Conservation (phyloP, 2,797 vertebrate species). For the Crocidura indochinensis region DNA sequence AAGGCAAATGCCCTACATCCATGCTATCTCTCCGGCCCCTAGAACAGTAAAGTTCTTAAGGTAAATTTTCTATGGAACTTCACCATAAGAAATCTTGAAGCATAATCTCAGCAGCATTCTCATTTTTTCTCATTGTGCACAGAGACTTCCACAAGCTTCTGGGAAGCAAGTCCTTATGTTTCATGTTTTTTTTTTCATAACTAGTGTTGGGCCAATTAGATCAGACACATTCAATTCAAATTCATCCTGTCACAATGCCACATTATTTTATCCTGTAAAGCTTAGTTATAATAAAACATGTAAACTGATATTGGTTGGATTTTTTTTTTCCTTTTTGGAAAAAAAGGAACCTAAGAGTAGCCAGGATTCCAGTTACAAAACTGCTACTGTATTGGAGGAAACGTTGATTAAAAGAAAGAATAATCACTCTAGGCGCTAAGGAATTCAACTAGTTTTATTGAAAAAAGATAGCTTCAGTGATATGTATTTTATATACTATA, state of each 20-base stretch:
- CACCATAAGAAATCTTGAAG: not conserved
- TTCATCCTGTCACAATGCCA: not conserved
- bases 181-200: constrained; percentile 3
- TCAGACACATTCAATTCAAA: not conserved
- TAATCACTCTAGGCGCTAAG: not conserved
- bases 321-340: constrained; percentile 2
- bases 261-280: constrained; percentile 21
- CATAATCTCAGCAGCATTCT: not conserved
- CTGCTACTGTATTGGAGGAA: not conserved
- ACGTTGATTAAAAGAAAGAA: not conserved
- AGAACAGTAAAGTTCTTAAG: not conserved
- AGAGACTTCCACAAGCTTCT: constrained; percentile 3
- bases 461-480: constrained; percentile 42
- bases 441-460: not conserved
- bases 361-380: constrained; percentile 35
- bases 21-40: not conserved
- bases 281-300: constrained; percentile 45
- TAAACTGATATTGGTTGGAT: not conserved
- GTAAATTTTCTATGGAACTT: not conserved
- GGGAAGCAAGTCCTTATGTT: not conserved
- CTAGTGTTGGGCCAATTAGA: not conserved
- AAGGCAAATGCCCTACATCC: no score
- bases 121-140: constrained; percentile 24
- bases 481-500: constrained; percentile 53
- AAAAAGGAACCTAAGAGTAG: not conserved